Evolutionary conservation across 2,797 vertebrate genomes (phyloP).

Genomic region (Oreochromis grahami): DNA sequence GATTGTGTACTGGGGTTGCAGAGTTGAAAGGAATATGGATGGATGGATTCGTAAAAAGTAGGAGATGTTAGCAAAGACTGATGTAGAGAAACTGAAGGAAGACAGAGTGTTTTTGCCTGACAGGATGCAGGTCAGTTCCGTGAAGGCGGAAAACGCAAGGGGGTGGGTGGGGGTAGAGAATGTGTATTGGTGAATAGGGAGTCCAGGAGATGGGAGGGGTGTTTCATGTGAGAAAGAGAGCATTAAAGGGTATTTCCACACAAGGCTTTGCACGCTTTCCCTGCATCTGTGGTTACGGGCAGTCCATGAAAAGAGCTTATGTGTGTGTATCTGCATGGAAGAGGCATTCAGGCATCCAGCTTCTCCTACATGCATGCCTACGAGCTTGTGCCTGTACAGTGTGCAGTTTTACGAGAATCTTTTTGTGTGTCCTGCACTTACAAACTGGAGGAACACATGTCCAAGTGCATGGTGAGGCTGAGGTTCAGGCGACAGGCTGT

Average conservation of each 20-base stretch:
- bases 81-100: slow-evolving; percentile 11
- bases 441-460: slow-evolving; percentile 93
- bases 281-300: slow-evolving; percentile 48
- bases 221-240: slow-evolving; percentile 22
- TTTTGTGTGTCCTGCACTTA: slow-evolving; percentile 78
- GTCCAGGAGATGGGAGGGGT: slow-evolving; percentile 2
- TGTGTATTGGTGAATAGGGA: not conserved
- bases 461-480: slow-evolving; percentile 92
- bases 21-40: slow-evolving; percentile 17
- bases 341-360: slow-evolving; percentile 1
- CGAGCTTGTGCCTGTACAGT: slow-evolving; percentile 23
- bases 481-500: slow-evolving; percentile 89
- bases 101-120: slow-evolving; percentile 20
- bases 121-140: slow-evolving; percentile 72
- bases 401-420: not conserved
- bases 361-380: not conserved
- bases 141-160: slow-evolving; percentile 22
- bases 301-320: slow-evolving; percentile 41
- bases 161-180: not conserved
- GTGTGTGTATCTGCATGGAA: not conserved
- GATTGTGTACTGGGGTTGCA: not conserved
- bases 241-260: slow-evolving; percentile 53
- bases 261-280: slow-evolving; percentile 43
- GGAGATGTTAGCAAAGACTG: slow-evolving; percentile 11
- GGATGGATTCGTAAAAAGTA: not conserved